Conservation (phyloP, 2,888 invertebrate genomes). For the Sarcophaga variegata region DNA sequence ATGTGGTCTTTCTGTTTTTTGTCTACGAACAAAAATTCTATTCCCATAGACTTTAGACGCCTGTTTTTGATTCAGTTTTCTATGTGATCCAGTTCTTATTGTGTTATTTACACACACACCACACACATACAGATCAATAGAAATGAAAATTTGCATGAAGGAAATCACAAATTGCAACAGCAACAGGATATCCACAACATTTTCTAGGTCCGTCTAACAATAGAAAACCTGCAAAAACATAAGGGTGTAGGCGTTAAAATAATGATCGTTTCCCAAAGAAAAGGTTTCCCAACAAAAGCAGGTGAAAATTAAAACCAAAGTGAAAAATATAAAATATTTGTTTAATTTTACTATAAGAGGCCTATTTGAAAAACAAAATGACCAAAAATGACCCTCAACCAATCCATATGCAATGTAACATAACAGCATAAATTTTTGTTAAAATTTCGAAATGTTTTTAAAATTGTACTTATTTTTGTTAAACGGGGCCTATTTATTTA, state of each 20-base stretch:
- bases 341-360: no score
- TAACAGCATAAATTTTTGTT: no score
- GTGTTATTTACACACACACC: background rate
- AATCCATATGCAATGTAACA: no score
- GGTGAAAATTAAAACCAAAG: background rate
- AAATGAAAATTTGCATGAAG: background rate
- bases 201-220: constrained; percentile 20
- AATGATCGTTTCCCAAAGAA: background rate
- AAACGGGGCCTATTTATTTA: no score
- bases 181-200: constrained; percentile 38
- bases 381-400: no score
- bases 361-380: no score
- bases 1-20: constrained; percentile 45
- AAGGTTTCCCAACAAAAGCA: background rate
- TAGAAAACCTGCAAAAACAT: background rate
- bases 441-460: no score
- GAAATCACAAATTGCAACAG: background rate
- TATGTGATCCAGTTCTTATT: constrained; percentile 54
- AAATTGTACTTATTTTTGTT: no score
- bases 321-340: no score
- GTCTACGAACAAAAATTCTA: background rate
- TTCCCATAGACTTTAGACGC: constrained; percentile 4
- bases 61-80: background rate
- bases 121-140: background rate
- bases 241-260: background rate